These are phyloP conservation scores for Corydoras sp. DNA, from an alignment of 2,113 vertebrate species.

Conservation along the genomic window DNA sequence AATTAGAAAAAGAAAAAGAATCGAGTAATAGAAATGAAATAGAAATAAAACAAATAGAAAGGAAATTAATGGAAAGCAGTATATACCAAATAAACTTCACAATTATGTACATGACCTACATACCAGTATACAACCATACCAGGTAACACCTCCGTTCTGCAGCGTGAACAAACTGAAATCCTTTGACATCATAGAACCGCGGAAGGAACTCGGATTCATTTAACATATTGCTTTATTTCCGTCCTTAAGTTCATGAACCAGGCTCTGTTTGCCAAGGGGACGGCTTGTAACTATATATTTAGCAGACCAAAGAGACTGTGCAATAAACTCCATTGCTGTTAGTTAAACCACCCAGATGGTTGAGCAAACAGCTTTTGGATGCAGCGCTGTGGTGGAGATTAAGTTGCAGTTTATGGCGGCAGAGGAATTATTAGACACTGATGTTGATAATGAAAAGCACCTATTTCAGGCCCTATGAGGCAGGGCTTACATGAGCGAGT, in stretches of 20 bases:
- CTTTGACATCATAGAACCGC: too few species aligned
- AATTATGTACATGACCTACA: too few species aligned
- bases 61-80: too few species aligned
- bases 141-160: too few species aligned
- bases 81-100: too few species aligned
- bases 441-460: conserved; percentile 37
- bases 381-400: conserved; percentile 57
- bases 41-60: too few species aligned
- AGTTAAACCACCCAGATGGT: conserved; percentile 65
- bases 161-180: too few species aligned
- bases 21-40: too few species aligned
- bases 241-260: conserved; percentile 71
- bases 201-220: too few species aligned
- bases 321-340: conserved; percentile 82
- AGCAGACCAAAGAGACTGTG: conserved; percentile 64
- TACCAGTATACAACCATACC: too few species aligned
- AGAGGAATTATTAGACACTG: conserved; percentile 57
- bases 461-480: not conserved
- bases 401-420: conserved; percentile 66
- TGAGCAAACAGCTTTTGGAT: conserved; percentile 66
- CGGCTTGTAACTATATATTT: conserved; percentile 80
- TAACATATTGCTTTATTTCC: conserved; percentile 72
- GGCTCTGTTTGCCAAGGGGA: conserved; percentile 74
- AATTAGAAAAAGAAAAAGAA: too few species aligned
- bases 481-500: not conserved